A percentile compares a stretch with the other conserved stretches of the same genome.
phyloP scores from a whole-genome alignment of 2,888 invertebrate genomes.

The Cephus sareptanus region DNA sequence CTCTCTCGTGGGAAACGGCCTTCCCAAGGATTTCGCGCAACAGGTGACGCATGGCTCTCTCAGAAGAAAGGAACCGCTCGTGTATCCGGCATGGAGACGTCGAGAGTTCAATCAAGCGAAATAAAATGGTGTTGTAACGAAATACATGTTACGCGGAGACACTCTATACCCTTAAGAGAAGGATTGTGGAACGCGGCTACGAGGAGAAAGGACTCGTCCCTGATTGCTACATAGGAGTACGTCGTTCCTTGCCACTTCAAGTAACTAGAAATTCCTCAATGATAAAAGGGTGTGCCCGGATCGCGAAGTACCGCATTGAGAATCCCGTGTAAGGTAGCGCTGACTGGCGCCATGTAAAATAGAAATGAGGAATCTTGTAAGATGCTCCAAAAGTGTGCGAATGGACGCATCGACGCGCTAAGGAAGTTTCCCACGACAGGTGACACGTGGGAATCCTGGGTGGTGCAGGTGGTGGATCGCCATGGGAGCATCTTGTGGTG shows the following conservation, averaged over 20 bases:
- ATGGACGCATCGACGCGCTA: slow-evolving; percentile 29
- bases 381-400: neutral
- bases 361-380: neutral
- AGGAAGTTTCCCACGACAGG: slow-evolving; percentile 61
- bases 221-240: neutral
- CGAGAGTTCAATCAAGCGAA: neutral
- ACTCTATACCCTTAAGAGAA: neutral
- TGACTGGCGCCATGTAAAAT: neutral
- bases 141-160: neutral
- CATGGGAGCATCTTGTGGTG: slow-evolving; percentile 24
- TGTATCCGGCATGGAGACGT: neutral
- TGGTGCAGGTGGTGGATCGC: slow-evolving; percentile 57
- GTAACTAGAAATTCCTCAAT: neutral
- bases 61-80: neutral
- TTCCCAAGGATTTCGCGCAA: neutral
- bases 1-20: neutral
- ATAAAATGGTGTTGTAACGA: neutral
- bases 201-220: neutral
- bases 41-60: neutral
- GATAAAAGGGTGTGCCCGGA: neutral
- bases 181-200: neutral
- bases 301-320: neutral
- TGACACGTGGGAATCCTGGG: slow-evolving; percentile 63
- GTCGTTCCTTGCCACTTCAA: neutral
- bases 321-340: neutral